Evolutionary conservation across 2,888 invertebrate genomes (phyloP), one percentile per base, ranked within the genome.

Genomic region (Chorisops tibialis): DNA sequence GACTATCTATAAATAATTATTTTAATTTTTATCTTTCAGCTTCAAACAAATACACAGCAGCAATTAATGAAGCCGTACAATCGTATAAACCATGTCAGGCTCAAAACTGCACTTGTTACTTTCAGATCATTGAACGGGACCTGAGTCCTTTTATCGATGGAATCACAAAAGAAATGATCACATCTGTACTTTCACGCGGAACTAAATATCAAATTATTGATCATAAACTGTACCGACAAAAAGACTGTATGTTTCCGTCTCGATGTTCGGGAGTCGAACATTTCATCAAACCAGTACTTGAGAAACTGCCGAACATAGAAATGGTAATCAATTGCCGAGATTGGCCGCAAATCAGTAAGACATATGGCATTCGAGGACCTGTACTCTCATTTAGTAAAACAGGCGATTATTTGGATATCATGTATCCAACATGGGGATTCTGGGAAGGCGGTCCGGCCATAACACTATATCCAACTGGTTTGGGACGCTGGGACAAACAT

Each of bases 361-460:
- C 81, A 59, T 86, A 84, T 80, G 83, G 83, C 1, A 74, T 79
- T 6, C 79, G 82, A 68, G 83, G 86, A 30, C 96, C 97, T 12
- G 85, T 97, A n/a, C 89, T 97, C 74, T 97, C 96, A 2, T 98
- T 98, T 75, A 96, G 96, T 75, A 97, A 96, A 68, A 82, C 90
- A 0, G 72, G 75, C 43, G 87, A 92, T 37, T 91, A 93, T 77
- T 82, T 83, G 75, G 98, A 98, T 74, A 93, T 98, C 65, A 91
- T 91, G 87, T 93, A 91, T 75, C 97, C 97, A 1, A 92, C 96
- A 0, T 98, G 97, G 97, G 88, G 94, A 41, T 98, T 98, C 78
- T 96, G 96, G 96, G 94, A 94, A 79, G 97, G 97, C 22, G 98
- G 98, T 0, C 98, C 98, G 12, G 96, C 97, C 1, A 96, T 97